Base-by-base conservation (phyloP, 1,140 invertebrate genomes). In the Colletes latitarsis region DNA sequence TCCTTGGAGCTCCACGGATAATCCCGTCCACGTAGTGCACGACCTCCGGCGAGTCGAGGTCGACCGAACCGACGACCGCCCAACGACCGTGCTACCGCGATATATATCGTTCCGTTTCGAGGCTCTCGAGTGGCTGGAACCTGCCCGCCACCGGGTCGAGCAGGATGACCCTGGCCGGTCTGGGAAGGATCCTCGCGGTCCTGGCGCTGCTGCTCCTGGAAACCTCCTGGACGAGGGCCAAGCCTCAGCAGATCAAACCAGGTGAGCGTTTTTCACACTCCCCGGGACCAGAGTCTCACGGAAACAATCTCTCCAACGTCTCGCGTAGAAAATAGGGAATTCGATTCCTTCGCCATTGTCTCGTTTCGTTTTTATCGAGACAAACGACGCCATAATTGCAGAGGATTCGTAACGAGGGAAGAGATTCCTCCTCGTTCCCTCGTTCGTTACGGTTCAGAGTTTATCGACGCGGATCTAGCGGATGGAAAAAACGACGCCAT, bases 211-310 rank as follows among this genome's bases (percentile, higher is more conserved):
- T 90, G 39, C 66, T 88, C n/a, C 78, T 80, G 21, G 75, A 86
- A 15, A 87, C 73, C 55, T 82, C 83, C 49, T 66, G 74, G 66
- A 82, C 86, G 43, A 67, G 83, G 6, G 89, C 87, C 52, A 91
- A 89, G 76, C 90, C 83, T 39, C 89, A 88, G 46, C 88, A 88
- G 60, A 91, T 77, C 67, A 92, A 90, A 83, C 83, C 92, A 77
- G 91, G 92, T 88, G 70, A 91, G 91, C 88, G 49, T 57, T 64
- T 53, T 5, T 6, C 43, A 15, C 1, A 17, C 15, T 19, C 4
- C 10, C 15, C 43, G 43, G 30, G 30, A 30, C 30, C 30, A 30
- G 30, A 46, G 5, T 46, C 9, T 46, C 43, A 46, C 43, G 43
- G 43, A 46, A 30, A 30, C 30, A 30, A 30, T 30, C 30, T 30